Conservation (phyloP, 2,113 vertebrate genomes). For the Hyperopisus bebe region DNA sequence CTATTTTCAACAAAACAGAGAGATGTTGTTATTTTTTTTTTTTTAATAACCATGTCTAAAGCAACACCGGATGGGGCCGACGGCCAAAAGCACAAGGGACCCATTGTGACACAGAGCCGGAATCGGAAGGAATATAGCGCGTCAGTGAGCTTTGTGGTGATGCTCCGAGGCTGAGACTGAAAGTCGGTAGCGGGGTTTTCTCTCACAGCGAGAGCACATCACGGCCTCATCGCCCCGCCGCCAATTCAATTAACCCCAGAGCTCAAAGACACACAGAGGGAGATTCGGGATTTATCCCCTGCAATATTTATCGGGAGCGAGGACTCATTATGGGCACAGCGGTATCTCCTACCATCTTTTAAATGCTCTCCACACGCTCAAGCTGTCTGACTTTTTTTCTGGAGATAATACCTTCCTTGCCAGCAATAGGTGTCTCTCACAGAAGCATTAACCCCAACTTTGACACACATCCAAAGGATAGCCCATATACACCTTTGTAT, state of each 20-base stretch:
- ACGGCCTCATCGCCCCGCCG: neutral
- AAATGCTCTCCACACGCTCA: constrained; percentile 17
- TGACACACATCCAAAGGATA: neutral
- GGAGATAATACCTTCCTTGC: neutral
- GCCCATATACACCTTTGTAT: neutral
- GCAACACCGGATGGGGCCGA: neutral
- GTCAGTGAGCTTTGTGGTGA: neutral
- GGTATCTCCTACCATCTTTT: constrained; percentile 14
- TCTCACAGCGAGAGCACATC: neutral
- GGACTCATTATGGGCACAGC: constrained; percentile 26
- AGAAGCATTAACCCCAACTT: neutral
- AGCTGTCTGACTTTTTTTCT: constrained; percentile 5
- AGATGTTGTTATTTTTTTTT: neutral
- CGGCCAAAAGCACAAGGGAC: neutral
- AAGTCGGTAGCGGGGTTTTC: constrained; percentile 1
- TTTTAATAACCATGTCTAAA: neutral
- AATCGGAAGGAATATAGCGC: neutral
- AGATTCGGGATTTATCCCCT: constrained; percentile 22
- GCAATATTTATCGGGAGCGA: constrained; percentile 25
- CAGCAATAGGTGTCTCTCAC: neutral
- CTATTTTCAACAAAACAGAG: neutral
- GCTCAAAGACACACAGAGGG: constrained; percentile 25
- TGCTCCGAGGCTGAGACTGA: neutral
- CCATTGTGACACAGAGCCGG: neutral
- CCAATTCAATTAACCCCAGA: constrained; percentile 31